Evolutionary conservation across 2,113 vertebrate species (phyloP).

Genomic region (Xyrauchen texanus): DNA sequence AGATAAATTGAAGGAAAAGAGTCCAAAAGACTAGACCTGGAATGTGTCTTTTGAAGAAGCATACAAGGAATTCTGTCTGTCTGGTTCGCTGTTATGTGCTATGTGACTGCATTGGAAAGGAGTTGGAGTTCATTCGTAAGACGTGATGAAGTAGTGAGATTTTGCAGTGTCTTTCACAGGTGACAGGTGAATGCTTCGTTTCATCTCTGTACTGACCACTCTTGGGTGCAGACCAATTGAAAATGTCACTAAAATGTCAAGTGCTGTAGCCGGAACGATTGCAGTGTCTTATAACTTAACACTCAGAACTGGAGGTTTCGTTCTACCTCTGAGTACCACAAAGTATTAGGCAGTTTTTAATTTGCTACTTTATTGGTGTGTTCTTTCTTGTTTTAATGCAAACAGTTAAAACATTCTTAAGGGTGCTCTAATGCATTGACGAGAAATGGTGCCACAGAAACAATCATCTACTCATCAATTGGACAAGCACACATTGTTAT

Average conservation of each 20-base stretch:
- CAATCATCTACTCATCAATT: too few species aligned
- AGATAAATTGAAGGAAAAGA: not conserved
- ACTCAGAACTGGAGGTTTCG: constrained; percentile 18
- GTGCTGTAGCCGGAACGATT: constrained; percentile 7
- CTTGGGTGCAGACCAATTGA: constrained; percentile 15
- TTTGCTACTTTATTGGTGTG: not conserved
- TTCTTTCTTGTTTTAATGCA: not conserved
- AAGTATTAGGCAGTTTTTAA: constrained; percentile 19
- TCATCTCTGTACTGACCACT: constrained; percentile 24
- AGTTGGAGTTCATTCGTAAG: not conserved
- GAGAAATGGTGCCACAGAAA: too few species aligned
- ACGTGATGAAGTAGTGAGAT: constrained; percentile 20
- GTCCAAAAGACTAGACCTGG: not conserved
- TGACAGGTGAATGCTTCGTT: constrained; percentile 32
- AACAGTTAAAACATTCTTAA: too few species aligned
- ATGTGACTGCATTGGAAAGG: not conserved
- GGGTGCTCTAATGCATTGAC: too few species aligned
- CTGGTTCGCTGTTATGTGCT: not conserved
- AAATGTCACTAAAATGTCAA: constrained; percentile 39
- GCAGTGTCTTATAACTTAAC: not conserved
- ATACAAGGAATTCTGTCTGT: not conserved
- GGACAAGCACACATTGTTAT: too few species aligned
- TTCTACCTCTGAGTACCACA: constrained; percentile 15
- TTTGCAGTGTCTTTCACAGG: constrained; percentile 25
- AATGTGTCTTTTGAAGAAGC: not conserved